Evolutionary conservation across 1,140 invertebrate species (phyloP).

Genomic region (Diorhabda carinulata): DNA sequence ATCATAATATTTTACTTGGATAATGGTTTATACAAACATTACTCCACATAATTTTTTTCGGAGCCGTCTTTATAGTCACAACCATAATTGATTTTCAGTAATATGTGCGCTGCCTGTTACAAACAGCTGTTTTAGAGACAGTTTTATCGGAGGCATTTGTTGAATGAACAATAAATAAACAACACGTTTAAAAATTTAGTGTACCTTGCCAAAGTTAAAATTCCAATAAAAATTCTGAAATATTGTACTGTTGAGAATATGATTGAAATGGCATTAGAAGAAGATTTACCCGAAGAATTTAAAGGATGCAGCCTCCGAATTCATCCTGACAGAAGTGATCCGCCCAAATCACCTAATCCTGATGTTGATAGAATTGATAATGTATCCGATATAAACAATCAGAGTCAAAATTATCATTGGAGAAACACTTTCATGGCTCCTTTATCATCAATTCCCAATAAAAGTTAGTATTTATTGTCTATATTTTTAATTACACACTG

Average conservation of each 20-base stretch:
- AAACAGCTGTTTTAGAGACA: slow-evolving; percentile 18
- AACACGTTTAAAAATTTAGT: not conserved
- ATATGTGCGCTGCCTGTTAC: slow-evolving; percentile 8
- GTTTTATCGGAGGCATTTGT: slow-evolving; percentile 9
- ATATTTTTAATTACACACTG: slow-evolving; percentile 13
- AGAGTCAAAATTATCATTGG: slow-evolving; percentile 38
- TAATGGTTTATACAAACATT: too few relatives aligned
- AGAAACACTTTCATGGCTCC: slow-evolving; percentile 34
- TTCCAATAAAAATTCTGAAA: not conserved
- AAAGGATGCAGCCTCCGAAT: slow-evolving; percentile 41
- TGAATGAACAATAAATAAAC: slow-evolving; percentile 1
- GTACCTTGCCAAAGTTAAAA: not conserved
- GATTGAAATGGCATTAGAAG: slow-evolving; percentile 36
- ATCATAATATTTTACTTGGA: too few relatives aligned
- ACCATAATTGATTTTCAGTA: not conserved
- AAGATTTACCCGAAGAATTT: slow-evolving; percentile 42
- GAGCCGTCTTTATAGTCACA: not conserved
- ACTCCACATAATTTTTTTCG: not conserved
- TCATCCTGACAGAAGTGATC: slow-evolving; percentile 23
- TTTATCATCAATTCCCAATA: slow-evolving; percentile 35
- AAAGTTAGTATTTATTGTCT: slow-evolving; percentile 30
- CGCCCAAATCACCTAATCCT: slow-evolving; percentile 15
- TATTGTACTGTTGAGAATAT: slow-evolving; percentile 5
- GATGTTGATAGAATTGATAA: slow-evolving; percentile 23
- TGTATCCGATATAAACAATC: slow-evolving; percentile 24